Evolutionary conservation across 1,140 invertebrate genomes (phyloP).

Genomic region (Euwallacea similis): DNA sequence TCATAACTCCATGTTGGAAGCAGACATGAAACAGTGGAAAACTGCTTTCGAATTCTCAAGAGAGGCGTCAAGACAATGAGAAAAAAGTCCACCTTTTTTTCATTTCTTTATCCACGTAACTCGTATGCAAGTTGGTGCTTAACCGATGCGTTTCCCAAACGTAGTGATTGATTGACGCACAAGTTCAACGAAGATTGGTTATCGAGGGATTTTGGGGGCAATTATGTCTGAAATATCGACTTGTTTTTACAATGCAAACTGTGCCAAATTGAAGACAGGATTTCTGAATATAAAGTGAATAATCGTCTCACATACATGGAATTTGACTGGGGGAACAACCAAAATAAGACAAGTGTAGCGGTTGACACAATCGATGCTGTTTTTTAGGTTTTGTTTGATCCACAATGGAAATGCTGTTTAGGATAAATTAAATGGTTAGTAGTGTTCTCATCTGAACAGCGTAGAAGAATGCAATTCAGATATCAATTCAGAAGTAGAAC

Average conservation of each 20-base stretch:
- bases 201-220: conserved; percentile 20
- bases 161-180: conserved; percentile 13
- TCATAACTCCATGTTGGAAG: background rate
- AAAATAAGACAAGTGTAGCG: too few species aligned
- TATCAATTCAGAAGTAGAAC: too few species aligned
- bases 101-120: too few species aligned
- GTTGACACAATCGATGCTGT: too few species aligned
- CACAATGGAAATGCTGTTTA: too few species aligned
- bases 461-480: too few species aligned
- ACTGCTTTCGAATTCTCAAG: too few species aligned
- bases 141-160: background rate
- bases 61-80: background rate
- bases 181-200: conserved; percentile 7
- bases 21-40: too few species aligned
- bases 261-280: conserved; percentile 20
- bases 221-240: conserved; percentile 33
- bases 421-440: too few species aligned
- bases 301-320: background rate
- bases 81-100: too few species aligned
- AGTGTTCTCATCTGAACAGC: too few species aligned
- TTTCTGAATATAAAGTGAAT: background rate
- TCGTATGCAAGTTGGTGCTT: background rate
- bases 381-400: too few species aligned
- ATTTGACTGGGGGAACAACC: background rate
- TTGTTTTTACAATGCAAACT: conserved; percentile 23